Evolutionary conservation across 1,140 invertebrate genomes (phyloP).

Genomic region (Andrena cerasifolii): DNA sequence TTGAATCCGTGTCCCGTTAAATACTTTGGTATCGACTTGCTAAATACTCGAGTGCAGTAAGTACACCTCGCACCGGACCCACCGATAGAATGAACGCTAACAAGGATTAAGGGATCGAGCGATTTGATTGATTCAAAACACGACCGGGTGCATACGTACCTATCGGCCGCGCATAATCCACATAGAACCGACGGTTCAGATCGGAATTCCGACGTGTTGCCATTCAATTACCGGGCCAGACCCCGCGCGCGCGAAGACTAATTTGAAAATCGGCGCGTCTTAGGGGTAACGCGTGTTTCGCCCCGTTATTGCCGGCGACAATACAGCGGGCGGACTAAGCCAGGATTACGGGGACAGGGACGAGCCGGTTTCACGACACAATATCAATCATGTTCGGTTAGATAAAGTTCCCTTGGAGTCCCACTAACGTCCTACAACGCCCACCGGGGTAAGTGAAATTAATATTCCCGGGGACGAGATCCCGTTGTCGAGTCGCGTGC

Average conservation of each 20-base stretch:
- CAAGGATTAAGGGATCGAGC: constrained; percentile 4
- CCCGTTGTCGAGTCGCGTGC: too few species aligned
- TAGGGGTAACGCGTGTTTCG: constrained; percentile 7
- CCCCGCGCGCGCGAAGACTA: constrained; percentile 1
- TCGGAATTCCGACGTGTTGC: constrained; percentile 19
- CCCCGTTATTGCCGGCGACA: constrained; percentile 6
- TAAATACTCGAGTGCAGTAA: too few species aligned
- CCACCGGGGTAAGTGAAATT: constrained; percentile 15
- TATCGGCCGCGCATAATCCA: constrained; percentile 16
- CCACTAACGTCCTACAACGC: not conserved
- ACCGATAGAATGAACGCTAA: not conserved
- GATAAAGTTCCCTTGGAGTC: constrained; percentile 19
- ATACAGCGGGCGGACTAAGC: constrained; percentile 11
- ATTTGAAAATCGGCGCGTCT: constrained; percentile 34
- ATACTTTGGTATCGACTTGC: too few species aligned
- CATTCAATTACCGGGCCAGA: constrained; percentile 19
- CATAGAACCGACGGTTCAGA: not conserved
- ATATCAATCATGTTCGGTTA: constrained; percentile 41
- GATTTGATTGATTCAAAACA: constrained; percentile 40
- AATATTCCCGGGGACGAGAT: constrained; percentile 5
- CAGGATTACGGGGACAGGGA: constrained; percentile 8
- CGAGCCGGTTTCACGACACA: not conserved
- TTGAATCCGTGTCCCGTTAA: too few species aligned
- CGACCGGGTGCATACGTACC: not conserved
- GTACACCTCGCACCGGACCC: too few species aligned